Base-by-base conservation (phyloP, 1,140 invertebrate genomes). In the Coelopa frigida region DNA sequence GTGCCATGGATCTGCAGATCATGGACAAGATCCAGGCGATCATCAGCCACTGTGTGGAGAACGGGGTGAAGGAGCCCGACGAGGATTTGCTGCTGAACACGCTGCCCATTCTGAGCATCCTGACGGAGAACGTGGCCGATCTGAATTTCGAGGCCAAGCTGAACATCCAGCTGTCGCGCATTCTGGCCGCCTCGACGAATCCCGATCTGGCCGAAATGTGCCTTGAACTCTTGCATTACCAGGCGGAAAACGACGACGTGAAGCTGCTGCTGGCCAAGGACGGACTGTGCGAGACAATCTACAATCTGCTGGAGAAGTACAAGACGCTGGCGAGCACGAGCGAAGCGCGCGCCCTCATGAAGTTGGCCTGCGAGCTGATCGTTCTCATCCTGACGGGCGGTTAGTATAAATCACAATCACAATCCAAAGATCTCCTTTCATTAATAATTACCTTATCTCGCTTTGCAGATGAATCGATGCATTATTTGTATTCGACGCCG, bases 321-420 rank as follows among this genome's bases (percentile, higher is more conserved):
- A 72, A 80, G 55, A 65, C 73, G 3, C 58, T 76, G 35, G 71
- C 74, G n/a, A 72, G 75, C 39, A 78, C 78, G 43, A 79, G 80
- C 52, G 86, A 89, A 49, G 81, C 82, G 21, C 75, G 82, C 49
- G 78, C 80, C 5, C 71, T 87, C 2, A 74, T 89, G 61, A 91
- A 90, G 70, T 77, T 86, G 57, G 85, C 88, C 35, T 90, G 87
- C 61, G 87, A 92, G 70, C 74, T 93, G 1, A 80, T 93, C 41
- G 81, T 91, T 17, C 74, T 89, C 23, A 81, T 92, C 32, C 70
- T 91, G 20, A 90, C 87, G 45, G 88, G 87, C 72, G 88, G 87
- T 89, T 73, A 72, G 59, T 53, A 7, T 0, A 46, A 35, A 51
- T n/a, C 10, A 24, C 8, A 29, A 29, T 29, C 14, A 14, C 27